Evolutionary conservation across 2,797 vertebrate species (phyloP), one percentile per base, ranked within the genome.

Genomic region (Rousettus madagascariensis): DNA sequence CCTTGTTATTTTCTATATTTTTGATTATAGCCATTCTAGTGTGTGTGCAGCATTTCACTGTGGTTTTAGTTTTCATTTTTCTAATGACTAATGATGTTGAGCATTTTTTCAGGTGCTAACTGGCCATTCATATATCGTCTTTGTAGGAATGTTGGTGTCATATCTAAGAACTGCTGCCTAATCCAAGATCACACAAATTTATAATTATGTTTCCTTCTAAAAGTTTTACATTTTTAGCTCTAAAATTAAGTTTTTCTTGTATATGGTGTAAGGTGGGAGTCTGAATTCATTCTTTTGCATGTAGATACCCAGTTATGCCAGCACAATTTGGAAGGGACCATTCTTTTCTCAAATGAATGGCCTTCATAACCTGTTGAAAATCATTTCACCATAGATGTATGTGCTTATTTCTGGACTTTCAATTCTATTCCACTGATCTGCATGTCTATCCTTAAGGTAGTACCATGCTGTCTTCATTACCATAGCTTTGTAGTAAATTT

Each of bases 131-230:
- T 82, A 30, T 92, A 65, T 71, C 22, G 74, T 93, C 57, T 68
- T 59, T 77, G 49, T n/a, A 75, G 5, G 33, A 93, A 24, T 66
- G 22, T 33, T 93, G 20, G 75, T 83, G 16, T 89, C 38, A n/a
- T 61, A 80, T 26, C 49, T 61, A 80, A 95, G 78, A 85, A 86
- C 12, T 7, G 8, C 61, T 91, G 43, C 65, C 78, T 94, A 91
- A 79, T 87, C 41, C 41, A 74, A 87, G 36, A 51, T 55, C 16
- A 84, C 51, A 84, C 3, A 51, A 8, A 92, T 85, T 65, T 93
- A 66, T 46, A 72, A 71, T 26, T 68, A 20, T 20, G 3, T 57
- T 92, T 84, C 30, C 79, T 83, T 82, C 66, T 55, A 65, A 65
- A 78, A 61, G 11, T 59, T 79, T 89, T 72, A 78, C 61, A 63